phyloP scores from a whole-genome alignment of 1,140 invertebrate species.

The Anagrus nilaparvatae region DNA sequence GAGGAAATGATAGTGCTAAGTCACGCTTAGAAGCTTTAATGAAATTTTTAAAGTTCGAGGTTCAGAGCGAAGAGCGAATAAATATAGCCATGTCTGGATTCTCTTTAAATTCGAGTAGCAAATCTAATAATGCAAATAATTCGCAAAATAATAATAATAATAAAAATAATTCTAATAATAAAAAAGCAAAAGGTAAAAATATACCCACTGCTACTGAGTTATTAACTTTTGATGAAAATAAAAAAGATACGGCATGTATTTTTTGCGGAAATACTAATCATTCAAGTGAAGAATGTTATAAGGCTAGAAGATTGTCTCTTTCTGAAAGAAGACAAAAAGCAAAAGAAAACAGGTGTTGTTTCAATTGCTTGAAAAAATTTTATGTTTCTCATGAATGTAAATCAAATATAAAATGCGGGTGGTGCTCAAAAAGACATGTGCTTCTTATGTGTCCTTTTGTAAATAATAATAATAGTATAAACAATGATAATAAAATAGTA shows the following conservation, averaged over 20 bases:
- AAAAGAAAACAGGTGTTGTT: conserved; percentile 10
- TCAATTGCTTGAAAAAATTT: conserved; percentile 14
- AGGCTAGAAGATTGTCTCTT: conserved; percentile 8
- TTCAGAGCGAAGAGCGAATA: conserved; percentile 22
- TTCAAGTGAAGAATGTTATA: conserved; percentile 5
- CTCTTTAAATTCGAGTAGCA: not conserved
- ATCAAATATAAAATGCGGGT: no score
- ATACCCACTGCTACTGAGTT: conserved; percentile 10
- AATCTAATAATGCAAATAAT: not conserved
- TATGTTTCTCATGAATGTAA: no score
- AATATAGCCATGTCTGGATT: conserved; percentile 17
- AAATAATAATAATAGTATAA: no score
- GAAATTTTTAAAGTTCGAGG: conserved; percentile 20
- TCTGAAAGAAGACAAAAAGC: conserved; percentile 4
- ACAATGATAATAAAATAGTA: no score
- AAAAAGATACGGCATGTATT: conserved; percentile 7
- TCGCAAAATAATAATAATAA: not conserved
- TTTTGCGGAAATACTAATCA: conserved; percentile 12
- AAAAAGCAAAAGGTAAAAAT: conserved; percentile 6
- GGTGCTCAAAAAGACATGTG: no score
- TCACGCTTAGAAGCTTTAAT: conserved; percentile 16
- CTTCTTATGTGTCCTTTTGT: no score
- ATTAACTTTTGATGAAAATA: conserved; percentile 5
- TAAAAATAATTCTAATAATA: not conserved
- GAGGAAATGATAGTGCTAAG: conserved; percentile 9